A percentile compares a stretch with the other conserved stretches of the same genome.
phyloP scores from a whole-genome alignment of 1,140 invertebrate species.

The Euschistus heros region DNA sequence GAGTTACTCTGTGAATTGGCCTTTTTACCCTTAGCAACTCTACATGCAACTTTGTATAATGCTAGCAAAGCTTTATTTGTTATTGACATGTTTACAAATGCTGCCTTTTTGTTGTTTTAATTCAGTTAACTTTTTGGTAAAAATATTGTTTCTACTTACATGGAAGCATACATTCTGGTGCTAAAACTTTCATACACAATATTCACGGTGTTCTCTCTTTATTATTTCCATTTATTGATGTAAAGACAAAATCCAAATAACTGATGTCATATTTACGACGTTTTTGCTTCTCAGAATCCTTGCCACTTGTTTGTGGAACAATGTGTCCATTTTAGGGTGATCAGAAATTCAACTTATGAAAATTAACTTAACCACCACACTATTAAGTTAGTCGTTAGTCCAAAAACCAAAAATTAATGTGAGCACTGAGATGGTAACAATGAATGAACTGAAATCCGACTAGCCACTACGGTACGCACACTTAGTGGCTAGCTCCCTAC shows the following conservation, averaged over 20 bases:
- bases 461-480: neutral
- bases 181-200: slow-evolving; percentile 29
- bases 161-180: slow-evolving; percentile 30
- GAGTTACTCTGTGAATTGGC: slow-evolving; percentile 1
- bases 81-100: slow-evolving; percentile 14
- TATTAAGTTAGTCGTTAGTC: neutral
- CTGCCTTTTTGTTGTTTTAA: slow-evolving; percentile 5
- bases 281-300: slow-evolving; percentile 6
- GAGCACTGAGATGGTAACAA: slow-evolving; percentile 11
- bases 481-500: too few species aligned
- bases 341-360: neutral
- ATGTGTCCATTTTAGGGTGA: neutral
- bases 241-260: slow-evolving; percentile 5
- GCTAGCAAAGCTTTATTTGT: slow-evolving; percentile 1
- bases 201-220: slow-evolving; percentile 20
- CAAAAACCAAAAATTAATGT: slow-evolving; percentile 1
- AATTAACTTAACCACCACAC: slow-evolving; percentile 6
- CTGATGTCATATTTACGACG: neutral
- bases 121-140: slow-evolving; percentile 14
- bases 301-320: slow-evolving; percentile 8
- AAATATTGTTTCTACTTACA: slow-evolving; percentile 29
- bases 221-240: slow-evolving; percentile 7
- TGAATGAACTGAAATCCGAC: neutral
- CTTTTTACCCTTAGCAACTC: slow-evolving; percentile 12
- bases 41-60: slow-evolving; percentile 5